phyloP scores from a whole-genome alignment of 2,113 vertebrate genomes.

The Sceloporus undulatus region DNA sequence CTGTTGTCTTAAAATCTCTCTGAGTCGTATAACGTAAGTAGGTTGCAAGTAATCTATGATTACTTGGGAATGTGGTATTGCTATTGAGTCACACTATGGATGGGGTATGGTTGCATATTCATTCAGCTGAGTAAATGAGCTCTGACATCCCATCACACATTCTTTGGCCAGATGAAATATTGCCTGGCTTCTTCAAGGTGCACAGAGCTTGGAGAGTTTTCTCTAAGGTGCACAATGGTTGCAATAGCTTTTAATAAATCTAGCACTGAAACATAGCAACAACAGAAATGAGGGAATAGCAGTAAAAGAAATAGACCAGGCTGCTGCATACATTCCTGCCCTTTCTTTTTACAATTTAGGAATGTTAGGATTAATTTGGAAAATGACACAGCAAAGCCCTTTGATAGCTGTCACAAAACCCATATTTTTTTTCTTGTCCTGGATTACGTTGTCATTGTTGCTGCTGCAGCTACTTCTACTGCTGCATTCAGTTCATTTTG shows the following conservation, averaged over 20 bases:
- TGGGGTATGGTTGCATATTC: conserved; percentile 52
- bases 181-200: conserved; percentile 40
- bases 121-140: conserved; percentile 47
- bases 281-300: conserved; percentile 1
- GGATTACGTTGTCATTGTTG: background rate
- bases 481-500: background rate
- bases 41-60: conserved; percentile 56
- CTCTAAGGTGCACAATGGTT: conserved; percentile 24
- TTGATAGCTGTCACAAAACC: background rate
- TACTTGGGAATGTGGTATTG: conserved; percentile 50
- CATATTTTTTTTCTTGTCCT: background rate
- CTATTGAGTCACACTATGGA: conserved; percentile 54
- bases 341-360: conserved; percentile 10
- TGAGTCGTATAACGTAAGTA: conserved; percentile 46
- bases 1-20: conserved; percentile 41
- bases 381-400: conserved; percentile 17
- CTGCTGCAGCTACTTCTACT: background rate
- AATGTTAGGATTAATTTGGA: background rate
- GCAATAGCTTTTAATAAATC: conserved; percentile 45
- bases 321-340: background rate
- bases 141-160: conserved; percentile 44
- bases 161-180: conserved; percentile 49
- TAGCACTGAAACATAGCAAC: conserved; percentile 6
- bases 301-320: background rate
- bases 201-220: conserved; percentile 32